phyloP scores from a whole-genome alignment of 2,113 vertebrate species.

The Vireo altiloquus region DNA sequence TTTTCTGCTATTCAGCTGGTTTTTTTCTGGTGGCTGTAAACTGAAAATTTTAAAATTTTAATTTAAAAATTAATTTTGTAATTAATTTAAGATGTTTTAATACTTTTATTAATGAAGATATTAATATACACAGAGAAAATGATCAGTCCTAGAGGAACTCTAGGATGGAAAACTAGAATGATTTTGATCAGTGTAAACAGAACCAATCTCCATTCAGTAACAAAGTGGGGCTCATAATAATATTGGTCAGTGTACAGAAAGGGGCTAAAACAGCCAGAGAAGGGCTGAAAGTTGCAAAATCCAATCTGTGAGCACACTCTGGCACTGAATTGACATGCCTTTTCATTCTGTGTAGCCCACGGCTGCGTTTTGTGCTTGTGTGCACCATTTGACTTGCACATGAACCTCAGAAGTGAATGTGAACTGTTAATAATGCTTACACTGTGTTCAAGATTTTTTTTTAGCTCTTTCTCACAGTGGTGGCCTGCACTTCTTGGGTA shows the following conservation, averaged over 20 bases:
- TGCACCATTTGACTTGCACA: not conserved
- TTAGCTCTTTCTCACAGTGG: not conserved
- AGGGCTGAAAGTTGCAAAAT: not conserved
- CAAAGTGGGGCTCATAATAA: not conserved
- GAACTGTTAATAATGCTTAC: not conserved
- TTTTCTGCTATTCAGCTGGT: not conserved
- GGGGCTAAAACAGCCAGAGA: not conserved
- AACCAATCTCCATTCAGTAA: not conserved
- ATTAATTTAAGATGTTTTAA: not conserved
- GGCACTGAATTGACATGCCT: not conserved
- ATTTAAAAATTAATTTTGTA: not conserved
- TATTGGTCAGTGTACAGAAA: accelerated
- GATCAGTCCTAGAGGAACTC: not conserved
- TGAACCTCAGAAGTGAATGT: not conserved
- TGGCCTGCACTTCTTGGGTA: not conserved
- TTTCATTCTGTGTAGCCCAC: not conserved
- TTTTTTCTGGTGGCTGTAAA: not conserved
- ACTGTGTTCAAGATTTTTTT: not conserved
- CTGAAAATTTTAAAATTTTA: too few species aligned
- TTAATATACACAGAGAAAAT: not conserved
- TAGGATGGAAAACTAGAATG: too few species aligned
- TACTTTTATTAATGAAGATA: not conserved
- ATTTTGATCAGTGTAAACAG: not conserved
- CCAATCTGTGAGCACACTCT: not conserved
- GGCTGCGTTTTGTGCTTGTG: not conserved